Conservation (phyloP, 2,113 vertebrate species). For the Rhinoderma darwinii region DNA sequence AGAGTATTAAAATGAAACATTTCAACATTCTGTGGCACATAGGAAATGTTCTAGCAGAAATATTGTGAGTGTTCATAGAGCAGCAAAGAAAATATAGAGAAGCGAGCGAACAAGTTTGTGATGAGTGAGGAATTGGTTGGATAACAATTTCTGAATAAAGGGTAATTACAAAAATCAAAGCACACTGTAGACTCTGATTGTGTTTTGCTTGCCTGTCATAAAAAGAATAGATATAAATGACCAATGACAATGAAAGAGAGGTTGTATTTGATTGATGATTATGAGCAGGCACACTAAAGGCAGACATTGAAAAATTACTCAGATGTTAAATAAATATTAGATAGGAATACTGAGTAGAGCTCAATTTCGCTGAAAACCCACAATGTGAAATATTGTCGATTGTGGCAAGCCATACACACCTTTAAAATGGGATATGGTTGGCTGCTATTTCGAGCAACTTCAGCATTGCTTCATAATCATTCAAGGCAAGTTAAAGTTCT, state of each 20-base stretch:
- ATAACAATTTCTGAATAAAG: slow-evolving; percentile 41
- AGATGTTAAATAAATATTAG: slow-evolving; percentile 57
- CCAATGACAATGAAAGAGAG: slow-evolving; percentile 47
- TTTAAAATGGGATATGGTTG: not conserved
- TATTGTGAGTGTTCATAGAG: slow-evolving; percentile 4
- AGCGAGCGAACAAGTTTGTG: not conserved
- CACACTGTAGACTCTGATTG: slow-evolving; percentile 47
- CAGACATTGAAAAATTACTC: slow-evolving; percentile 56
- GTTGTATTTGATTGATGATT: slow-evolving; percentile 55
- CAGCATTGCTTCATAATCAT: not conserved
- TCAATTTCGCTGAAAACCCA: slow-evolving; percentile 16
- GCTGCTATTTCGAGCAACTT: not conserved
- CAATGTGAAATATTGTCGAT: slow-evolving; percentile 32
- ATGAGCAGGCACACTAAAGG: slow-evolving; percentile 44
- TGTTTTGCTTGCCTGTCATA: slow-evolving; percentile 52
- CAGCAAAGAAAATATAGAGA: not conserved
- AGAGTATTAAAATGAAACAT: slow-evolving; percentile 13
- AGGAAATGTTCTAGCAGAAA: not conserved
- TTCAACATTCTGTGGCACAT: not conserved
- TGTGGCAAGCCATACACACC: not conserved
- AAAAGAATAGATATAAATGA: slow-evolving; percentile 57
- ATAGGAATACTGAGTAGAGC: slow-evolving; percentile 43
- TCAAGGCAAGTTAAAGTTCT: not conserved
- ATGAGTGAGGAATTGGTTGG: slow-evolving; percentile 40
- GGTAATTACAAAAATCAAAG: slow-evolving; percentile 54